Evolutionary conservation across 2,797 vertebrate species (phyloP).

Genomic region (Thunnus albacares): DNA sequence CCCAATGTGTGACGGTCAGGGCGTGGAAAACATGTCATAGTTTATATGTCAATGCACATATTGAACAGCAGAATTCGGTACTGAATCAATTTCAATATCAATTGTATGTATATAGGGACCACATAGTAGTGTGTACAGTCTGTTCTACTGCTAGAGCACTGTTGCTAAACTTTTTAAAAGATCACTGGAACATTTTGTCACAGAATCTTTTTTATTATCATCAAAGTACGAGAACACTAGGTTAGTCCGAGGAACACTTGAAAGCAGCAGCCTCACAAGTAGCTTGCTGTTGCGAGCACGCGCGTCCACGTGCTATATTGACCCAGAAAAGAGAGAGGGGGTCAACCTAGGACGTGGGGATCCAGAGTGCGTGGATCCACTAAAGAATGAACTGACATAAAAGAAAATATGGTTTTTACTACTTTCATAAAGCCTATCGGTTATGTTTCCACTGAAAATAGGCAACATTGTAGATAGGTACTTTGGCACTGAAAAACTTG

Average conservation of each 20-base stretch:
- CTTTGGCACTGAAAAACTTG: background rate
- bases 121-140: background rate
- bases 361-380: background rate
- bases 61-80: background rate
- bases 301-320: slow-evolving; percentile 2
- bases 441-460: too few species aligned
- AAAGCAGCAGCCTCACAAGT: slow-evolving; percentile 44
- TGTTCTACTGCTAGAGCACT: background rate
- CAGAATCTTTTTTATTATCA: background rate
- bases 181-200: background rate
- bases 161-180: background rate
- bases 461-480: background rate
- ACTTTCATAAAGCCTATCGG: background rate
- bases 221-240: too few species aligned
- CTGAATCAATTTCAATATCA: background rate
- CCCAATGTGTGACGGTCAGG: too few species aligned
- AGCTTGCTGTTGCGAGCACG: slow-evolving; percentile 1
- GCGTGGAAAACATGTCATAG: background rate
- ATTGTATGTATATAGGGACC: background rate
- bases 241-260: slow-evolving; percentile 14
- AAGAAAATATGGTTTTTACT: background rate
- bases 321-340: background rate
- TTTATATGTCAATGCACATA: background rate
- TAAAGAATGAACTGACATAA: background rate
- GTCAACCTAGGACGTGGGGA: background rate